phyloP scores from a whole-genome alignment of 2,113 vertebrate species.

The Cygnus atratus region DNA sequence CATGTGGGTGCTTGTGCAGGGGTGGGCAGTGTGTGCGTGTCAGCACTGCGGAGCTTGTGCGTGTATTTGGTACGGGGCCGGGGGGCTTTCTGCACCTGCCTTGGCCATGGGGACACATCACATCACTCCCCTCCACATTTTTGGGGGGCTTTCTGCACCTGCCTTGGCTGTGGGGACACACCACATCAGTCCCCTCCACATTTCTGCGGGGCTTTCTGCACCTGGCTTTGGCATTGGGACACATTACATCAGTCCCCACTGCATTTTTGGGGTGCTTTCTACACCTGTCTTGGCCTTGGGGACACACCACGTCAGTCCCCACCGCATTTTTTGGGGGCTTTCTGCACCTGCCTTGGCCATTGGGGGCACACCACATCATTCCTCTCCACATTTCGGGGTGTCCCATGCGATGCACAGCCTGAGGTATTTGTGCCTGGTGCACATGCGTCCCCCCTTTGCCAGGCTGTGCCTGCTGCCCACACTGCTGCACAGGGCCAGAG shows the following conservation, averaged over 20 bases:
- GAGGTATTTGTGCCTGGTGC: accelerated
- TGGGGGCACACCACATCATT: accelerated
- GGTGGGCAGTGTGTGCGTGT: accelerated
- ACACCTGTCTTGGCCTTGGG: neutral
- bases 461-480: neutral
- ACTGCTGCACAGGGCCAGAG: neutral
- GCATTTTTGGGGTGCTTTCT: neutral
- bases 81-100: neutral
- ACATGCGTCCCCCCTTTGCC: accelerated
- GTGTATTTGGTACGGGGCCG: accelerated
- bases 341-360: neutral
- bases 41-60: neutral
- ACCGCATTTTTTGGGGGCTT: too few species aligned
- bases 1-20: accelerated
- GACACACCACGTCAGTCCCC: accelerated
- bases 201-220: neutral
- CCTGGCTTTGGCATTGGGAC: neutral
- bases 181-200: accelerated
- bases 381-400: neutral
- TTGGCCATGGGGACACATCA: neutral
- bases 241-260: accelerated
- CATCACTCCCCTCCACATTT: accelerated
- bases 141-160: neutral
- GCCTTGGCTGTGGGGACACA: neutral
- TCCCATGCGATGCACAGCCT: accelerated